Evolutionary conservation across 1,140 invertebrate species (phyloP), one percentile per base, ranked within the genome.

Genomic region (Drosophila obscura): DNA sequence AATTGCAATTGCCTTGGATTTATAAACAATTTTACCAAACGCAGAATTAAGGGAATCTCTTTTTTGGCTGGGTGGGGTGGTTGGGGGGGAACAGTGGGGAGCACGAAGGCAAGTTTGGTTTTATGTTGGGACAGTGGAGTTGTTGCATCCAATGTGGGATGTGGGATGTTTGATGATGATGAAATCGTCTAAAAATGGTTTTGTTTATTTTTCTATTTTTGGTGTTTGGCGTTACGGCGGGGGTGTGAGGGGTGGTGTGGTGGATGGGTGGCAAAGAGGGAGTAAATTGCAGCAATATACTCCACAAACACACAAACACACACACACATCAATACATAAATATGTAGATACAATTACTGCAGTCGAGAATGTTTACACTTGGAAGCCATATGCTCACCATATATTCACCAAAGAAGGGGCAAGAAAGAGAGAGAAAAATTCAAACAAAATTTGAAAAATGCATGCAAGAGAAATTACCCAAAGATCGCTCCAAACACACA

Each of bases 101-200:
- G 8, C 28, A 11, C 3, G 31, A 8, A n/a, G 31, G 0, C 15
- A 28, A 28, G 26, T 28, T 2, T 39, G 31, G 7, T 31, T 31
- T 31, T 9, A 31, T 31, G 31, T 7, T 7, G 19, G 55, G 45
- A 13, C 26, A 28, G 16, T 13, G 60, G 50, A 71, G 50, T 15
- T 28, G 72, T 49, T 60, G 61, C 71, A 60, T 65, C 55, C 69
- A 53, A 26, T 49, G 13, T 51, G 22, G 7, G 24, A 26, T 39
- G 35, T 13, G 13, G 7, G 35, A 41, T 39, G 35, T 13, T 39
- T 51, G 56, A 45, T 67, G 59, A 79, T 68, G 62, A 80, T 80
- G 56, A 77, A 84, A 80, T 85, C 45, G 39, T 52, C 80, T 83
- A 80, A 85, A 80, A 84, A 87, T 87, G 69, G 63, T 69, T 62